Base-by-base conservation (phyloP, 2,113 vertebrate genomes). In the Trematocara marginatum region DNA sequence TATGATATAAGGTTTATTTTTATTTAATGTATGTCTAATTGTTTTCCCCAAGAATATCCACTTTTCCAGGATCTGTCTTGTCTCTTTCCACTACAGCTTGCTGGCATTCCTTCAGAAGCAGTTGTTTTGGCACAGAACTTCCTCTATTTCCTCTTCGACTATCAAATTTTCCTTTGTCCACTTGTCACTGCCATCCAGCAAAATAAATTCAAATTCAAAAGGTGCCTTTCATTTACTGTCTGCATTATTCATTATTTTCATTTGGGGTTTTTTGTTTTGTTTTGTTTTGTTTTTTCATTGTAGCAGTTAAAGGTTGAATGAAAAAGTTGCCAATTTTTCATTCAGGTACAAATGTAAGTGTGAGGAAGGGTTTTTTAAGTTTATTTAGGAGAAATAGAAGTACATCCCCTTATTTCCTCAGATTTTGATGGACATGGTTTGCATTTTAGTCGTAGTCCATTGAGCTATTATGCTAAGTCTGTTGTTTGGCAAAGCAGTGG, bases 91-190 rank as follows among this genome's bases (percentile, higher is more conserved):
- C 64, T 38, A 18, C 20, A 71, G 11, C 12, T 76, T 10, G 2
- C 18, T 86, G 86, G 80, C 81, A 31, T 84, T 23, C 20, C 52
- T 81, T 83, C 57, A 85, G 76, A 49, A 29, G 35, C 15, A 23
- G 9, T 76, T 20, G 52, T 26, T 52, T 80, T 40, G 79, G 59
- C n/a, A 81, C 35, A 47, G 69, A 61, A 29, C 26, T 38, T 23
- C 78, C 38, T 42, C 18, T 51, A 61, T 64, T 86, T 91, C 64
- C 81, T 85, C 47, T 82, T 26, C 1, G 2, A 74, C 81, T 85
- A 40, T 91, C 83, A 88, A n/a, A 61, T 84, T 87, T 83, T 85
- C 26, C 15, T 83, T 40, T 80, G 45, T 83, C 83, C 83, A 53
- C 71, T 85, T 86, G 52, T 76, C 49, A 31, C 45, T 47, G 26